A percentile compares a stretch with the other conserved stretches of the same genome.
Conservation (phyloP, 2,113 vertebrate species). For the Clinocottus analis region DNA sequence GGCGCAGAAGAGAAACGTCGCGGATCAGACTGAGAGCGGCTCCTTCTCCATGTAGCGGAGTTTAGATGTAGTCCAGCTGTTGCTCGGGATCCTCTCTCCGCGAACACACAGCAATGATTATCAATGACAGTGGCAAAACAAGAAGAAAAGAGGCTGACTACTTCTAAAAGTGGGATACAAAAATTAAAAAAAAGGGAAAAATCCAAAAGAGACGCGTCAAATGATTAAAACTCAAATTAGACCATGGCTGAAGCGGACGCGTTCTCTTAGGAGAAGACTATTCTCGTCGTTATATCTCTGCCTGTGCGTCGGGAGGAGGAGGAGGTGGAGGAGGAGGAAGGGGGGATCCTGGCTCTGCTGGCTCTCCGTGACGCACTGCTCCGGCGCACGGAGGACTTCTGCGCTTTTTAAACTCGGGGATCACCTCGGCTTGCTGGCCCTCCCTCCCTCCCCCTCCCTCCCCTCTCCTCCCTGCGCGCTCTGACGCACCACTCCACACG, state of each 20-base stretch:
- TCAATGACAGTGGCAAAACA: neutral
- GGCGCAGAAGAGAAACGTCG: constrained; percentile 30
- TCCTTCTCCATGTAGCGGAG: constrained; percentile 71
- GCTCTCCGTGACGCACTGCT: constrained; percentile 82
- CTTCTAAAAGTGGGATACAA: neutral
- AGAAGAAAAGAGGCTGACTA: neutral
- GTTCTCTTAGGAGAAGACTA: neutral
- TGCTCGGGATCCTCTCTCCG: constrained; percentile 33
- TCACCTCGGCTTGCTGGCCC: constrained; percentile 71
- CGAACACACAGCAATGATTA: neutral
- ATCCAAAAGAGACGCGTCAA: neutral
- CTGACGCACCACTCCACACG: constrained; percentile 67
- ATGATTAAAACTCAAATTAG: neutral
- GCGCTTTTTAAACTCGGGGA: constrained; percentile 83
- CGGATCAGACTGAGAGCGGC: constrained; percentile 53
- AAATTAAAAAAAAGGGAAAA: constrained; percentile 9
- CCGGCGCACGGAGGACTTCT: constrained; percentile 62
- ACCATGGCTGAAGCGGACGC: neutral
- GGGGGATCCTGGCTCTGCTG: constrained; percentile 64
- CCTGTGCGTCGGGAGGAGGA: constrained; percentile 33
- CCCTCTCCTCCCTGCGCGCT: neutral
- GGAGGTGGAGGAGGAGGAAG: too few species aligned
- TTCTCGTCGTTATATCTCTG: constrained; percentile 16
- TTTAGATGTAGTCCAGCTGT: constrained; percentile 32
- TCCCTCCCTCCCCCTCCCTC: constrained; percentile 14